phyloP scores from a whole-genome alignment of 1,140 invertebrate genomes.

The Saccostrea cuccullata region DNA sequence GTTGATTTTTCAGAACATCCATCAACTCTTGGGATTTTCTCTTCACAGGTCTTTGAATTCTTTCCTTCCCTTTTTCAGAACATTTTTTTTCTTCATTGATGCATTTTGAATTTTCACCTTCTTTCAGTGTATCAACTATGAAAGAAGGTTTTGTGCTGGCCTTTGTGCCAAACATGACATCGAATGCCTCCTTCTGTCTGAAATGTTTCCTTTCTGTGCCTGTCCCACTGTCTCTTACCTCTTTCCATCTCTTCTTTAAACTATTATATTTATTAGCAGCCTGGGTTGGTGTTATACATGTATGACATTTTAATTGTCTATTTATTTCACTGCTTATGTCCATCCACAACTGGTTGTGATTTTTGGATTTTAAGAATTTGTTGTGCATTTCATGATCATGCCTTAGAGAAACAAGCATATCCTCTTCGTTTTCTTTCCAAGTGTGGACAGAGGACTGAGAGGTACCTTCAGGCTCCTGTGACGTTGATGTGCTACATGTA shows the following conservation, averaged over 20 bases:
- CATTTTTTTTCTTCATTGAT: too few relatives aligned
- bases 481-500: too few relatives aligned
- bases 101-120: background rate
- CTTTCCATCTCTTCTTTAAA: conserved; percentile 42
- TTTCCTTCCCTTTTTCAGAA: background rate
- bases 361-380: conserved; percentile 6
- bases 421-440: conserved; percentile 38
- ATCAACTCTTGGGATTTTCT: background rate
- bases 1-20: background rate
- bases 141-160: conserved; percentile 30
- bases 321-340: background rate
- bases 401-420: conserved; percentile 36
- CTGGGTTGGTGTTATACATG: conserved; percentile 21
- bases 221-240: conserved; percentile 44
- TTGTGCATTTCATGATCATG: conserved; percentile 1
- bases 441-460: background rate
- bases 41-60: conserved; percentile 8
- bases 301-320: background rate
- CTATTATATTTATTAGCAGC: conserved; percentile 39
- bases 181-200: conserved; percentile 40
- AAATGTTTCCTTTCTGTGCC: conserved; percentile 43
- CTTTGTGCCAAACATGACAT: conserved; percentile 36
- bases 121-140: background rate
- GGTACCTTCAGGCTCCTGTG: too few relatives aligned
- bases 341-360: conserved; percentile 28